Conservation (phyloP, 2,888 invertebrate species). For the Candidula unifasciata region DNA sequence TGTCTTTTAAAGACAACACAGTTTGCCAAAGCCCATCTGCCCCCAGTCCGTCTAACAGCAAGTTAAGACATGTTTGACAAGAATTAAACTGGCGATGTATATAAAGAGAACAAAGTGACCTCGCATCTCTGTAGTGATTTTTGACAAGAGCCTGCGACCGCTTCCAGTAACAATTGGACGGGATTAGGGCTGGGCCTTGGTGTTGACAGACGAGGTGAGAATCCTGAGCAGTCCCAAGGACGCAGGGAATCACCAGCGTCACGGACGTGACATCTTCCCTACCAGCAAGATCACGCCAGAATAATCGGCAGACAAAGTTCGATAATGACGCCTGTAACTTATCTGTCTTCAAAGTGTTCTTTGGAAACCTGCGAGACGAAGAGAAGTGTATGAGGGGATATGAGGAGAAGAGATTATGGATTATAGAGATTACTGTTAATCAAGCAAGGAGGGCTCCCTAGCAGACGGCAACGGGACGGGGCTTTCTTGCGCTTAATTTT, state of each 20-base stretch:
- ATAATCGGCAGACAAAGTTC: conserved; percentile 46
- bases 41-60: conserved; percentile 3
- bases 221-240: conserved; percentile 43
- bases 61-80: conserved; percentile 34
- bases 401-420: conserved; percentile 29
- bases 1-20: conserved; percentile 10
- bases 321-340: conserved; percentile 36
- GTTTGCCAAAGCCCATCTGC: background rate
- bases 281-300: conserved; percentile 28
- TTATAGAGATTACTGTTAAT: conserved; percentile 19
- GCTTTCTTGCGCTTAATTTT: background rate
- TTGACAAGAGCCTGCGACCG: conserved; percentile 41
- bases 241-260: conserved; percentile 30
- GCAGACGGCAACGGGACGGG: background rate
- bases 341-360: conserved; percentile 40
- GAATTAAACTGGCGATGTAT: conserved; percentile 36
- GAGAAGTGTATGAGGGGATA: background rate
- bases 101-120: conserved; percentile 27
- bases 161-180: conserved; percentile 39
- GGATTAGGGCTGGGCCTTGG: conserved; percentile 36
- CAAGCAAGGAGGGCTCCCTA: background rate
- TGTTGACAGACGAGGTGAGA: conserved; percentile 46
- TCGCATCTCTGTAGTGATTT: conserved; percentile 35
- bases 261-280: conserved; percentile 34
- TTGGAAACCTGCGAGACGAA: background rate